Evolutionary conservation across 2,888 invertebrate species (phyloP), one percentile per base, ranked within the genome.

Genomic region (Rhingia campestris): DNA sequence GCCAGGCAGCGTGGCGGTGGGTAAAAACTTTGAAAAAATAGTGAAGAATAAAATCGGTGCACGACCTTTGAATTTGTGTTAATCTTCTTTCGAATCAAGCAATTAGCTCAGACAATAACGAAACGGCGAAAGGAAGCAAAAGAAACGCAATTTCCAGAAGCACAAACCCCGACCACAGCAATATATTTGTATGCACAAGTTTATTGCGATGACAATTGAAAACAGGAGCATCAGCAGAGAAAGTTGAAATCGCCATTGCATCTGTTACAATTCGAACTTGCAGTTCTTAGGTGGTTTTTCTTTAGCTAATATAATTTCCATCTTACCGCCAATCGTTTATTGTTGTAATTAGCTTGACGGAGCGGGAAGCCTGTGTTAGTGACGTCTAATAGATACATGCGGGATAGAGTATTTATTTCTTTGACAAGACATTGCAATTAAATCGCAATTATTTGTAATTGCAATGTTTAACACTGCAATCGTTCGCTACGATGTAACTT

Each of bases 51-150:
- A 63, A 63, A 64, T 14, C 37, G 41, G 37, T 45, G 47, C 66
- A 76, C 77, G 72, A 82, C 77, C 77, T 73, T 63, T 49, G 41
- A 76, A 77, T 72, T 72, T 77, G 72, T 81, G 72, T 77, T 81
- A 81, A 81, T 77, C 69, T 81, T 58, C 63, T 56, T 39, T 33
- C 43, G 75, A 75, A 81, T 74, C 81, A 39, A 69, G 74, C 74
- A 81, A 81, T 81, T 81, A 81, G 74, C 51, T 37, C 14, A 39
- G 64, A 53, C 35, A 54, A 67, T 54, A 33, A 66, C 4, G n/a
- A 22, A 70, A 41, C 37, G 7, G 35, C 5, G 1, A 43, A 6
- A 14, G 6, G 12, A n/a, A n/a, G 45, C 30, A 32, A n/a, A 58
- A 10, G 53, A 66, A 43, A 14, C 58, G 53, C 32, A 35, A 12